Conservation (phyloP, 2,113 vertebrate species). For the Chrysemys picta region DNA sequence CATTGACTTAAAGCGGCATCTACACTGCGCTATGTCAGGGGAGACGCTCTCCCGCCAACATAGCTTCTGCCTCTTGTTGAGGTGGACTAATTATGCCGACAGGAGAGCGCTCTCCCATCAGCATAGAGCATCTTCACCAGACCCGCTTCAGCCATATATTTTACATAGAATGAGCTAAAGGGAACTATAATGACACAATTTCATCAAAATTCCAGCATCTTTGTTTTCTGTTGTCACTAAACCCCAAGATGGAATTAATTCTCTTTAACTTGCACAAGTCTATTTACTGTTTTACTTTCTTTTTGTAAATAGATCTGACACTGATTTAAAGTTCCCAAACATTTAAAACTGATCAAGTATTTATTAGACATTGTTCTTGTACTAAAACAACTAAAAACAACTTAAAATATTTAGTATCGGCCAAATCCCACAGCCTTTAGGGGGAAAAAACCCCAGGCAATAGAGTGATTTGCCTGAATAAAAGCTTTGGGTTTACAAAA, state of each 20-base stretch:
- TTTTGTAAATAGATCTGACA: constrained; percentile 57
- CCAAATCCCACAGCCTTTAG: constrained; percentile 1
- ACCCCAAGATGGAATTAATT: constrained; percentile 66
- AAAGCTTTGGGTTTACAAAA: not conserved
- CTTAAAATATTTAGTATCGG: constrained; percentile 3
- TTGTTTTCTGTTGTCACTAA: constrained; percentile 51
- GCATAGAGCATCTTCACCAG: no score
- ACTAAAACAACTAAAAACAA: constrained; percentile 18
- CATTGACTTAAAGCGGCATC: no score
- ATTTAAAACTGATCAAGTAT: constrained; percentile 61
- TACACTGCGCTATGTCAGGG: no score
- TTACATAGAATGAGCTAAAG: constrained; percentile 44
- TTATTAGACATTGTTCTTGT: constrained; percentile 30
- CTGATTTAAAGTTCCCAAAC: constrained; percentile 55
- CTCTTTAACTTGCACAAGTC: constrained; percentile 57
- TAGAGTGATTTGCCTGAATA: not conserved
- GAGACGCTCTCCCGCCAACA: no score
- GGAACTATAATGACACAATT: constrained; percentile 58
- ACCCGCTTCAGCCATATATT: not conserved
- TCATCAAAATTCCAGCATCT: constrained; percentile 40
- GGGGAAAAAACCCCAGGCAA: not conserved
- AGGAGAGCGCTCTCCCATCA: no score
- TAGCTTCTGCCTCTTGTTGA: no score
- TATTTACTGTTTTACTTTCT: constrained; percentile 13
- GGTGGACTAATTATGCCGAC: no score